These are phyloP conservation scores for Podiceps cristatus DNA, from an alignment of 2,113 vertebrate genomes.

Conservation along the genomic window DNA sequence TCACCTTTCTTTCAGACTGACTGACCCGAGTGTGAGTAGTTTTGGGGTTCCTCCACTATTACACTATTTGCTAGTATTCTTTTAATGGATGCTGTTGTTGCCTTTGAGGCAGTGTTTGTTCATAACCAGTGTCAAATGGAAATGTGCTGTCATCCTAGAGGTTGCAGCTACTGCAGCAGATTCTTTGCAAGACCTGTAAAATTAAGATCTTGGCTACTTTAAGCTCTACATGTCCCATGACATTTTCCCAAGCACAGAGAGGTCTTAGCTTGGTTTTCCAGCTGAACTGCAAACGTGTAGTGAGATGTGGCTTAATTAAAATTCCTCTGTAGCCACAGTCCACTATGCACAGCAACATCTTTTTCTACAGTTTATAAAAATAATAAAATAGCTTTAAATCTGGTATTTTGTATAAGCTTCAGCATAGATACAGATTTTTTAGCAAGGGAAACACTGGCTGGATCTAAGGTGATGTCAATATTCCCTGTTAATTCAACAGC, in stretches of 20 bases:
- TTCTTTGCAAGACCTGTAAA: background rate
- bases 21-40: background rate
- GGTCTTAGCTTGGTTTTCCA: background rate
- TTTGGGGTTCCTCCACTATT: background rate
- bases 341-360: background rate
- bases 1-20: background rate
- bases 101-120: background rate
- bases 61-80: background rate
- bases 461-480: background rate
- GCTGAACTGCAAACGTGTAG: background rate
- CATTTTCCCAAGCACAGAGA: background rate
- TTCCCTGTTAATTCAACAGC: background rate
- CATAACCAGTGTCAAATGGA: background rate
- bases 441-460: background rate
- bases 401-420: background rate
- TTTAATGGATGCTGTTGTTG: background rate
- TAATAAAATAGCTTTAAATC: background rate
- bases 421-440: background rate
- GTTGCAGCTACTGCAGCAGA: background rate
- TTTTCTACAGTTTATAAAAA: background rate
- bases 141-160: background rate
- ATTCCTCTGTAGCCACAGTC: background rate
- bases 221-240: background rate
- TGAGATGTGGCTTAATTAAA: background rate
- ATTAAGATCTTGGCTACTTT: background rate